Percentiles rank a stretch among this genome's conserved stretches.
Conservation (phyloP, 2,113 vertebrate genomes). For the Aegypius monachus region DNA sequence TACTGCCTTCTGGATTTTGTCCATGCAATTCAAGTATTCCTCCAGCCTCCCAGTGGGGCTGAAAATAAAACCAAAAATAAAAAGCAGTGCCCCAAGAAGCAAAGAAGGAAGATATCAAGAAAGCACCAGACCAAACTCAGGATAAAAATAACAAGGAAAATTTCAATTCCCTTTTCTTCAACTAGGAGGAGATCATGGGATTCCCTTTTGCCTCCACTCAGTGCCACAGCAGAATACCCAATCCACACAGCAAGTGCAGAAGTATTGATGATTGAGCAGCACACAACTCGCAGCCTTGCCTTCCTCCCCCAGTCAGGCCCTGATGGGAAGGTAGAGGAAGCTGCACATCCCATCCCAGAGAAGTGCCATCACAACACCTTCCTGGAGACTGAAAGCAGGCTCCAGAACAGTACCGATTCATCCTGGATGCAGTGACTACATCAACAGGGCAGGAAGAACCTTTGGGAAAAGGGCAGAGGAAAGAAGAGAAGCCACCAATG, state of each 20-base stretch:
- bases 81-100: background rate
- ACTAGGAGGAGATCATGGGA: background rate
- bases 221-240: background rate
- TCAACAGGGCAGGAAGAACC: background rate
- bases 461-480: background rate
- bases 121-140: background rate
- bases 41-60: constrained; percentile 92
- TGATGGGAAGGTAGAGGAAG: background rate
- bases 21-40: constrained; percentile 92
- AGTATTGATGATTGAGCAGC: background rate
- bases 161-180: background rate
- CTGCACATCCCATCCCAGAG: background rate
- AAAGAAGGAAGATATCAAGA: background rate
- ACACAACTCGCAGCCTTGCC: background rate
- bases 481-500: background rate
- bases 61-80: background rate
- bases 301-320: background rate
- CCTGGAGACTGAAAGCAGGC: background rate
- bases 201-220: background rate
- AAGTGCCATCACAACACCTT: background rate
- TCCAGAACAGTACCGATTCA: background rate
- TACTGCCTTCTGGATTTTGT: constrained; percentile 96
- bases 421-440: background rate
- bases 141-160: background rate
- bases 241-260: background rate